A percentile compares a stretch with the other conserved stretches of the same genome.
phyloP scores from a whole-genome alignment of 2,888 invertebrate genomes.

The Trypoxylon attenuatum region DNA sequence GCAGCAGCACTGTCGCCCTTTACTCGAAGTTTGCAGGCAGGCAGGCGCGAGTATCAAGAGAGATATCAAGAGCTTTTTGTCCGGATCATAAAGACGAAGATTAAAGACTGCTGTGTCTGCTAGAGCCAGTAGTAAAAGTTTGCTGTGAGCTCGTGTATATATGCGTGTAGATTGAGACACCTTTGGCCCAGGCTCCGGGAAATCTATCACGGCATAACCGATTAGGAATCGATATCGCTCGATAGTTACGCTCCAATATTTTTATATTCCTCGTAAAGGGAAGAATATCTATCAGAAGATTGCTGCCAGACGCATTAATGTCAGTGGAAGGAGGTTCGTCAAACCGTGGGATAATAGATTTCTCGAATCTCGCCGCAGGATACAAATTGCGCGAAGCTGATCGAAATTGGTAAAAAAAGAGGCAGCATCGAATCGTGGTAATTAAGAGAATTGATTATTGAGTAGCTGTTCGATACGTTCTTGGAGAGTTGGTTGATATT shows the following conservation, averaged over 20 bases:
- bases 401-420: not conserved
- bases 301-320: not conserved
- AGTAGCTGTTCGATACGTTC: not conserved
- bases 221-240: not conserved
- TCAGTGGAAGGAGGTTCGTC: no score
- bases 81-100: constrained; percentile 7
- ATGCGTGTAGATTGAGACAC: not conserved
- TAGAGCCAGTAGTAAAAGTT: constrained; percentile 2
- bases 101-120: constrained; percentile 1
- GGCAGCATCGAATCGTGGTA: not conserved
- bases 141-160: no score
- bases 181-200: not conserved
- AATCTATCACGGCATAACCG: not conserved
- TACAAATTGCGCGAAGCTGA: not conserved
- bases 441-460: not conserved
- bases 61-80: not conserved
- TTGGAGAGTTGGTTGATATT: not conserved
- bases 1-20: not conserved
- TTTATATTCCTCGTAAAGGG: not conserved
- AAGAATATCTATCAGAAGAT: not conserved
- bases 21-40: not conserved
- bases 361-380: no score
- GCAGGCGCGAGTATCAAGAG: not conserved
- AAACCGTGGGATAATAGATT: no score
- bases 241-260: not conserved